Percentiles rank a stretch among this genome's conserved stretches.
Evolutionary conservation across 2,888 invertebrate species (phyloP).

Genomic region (Leptopilina syphax): DNA sequence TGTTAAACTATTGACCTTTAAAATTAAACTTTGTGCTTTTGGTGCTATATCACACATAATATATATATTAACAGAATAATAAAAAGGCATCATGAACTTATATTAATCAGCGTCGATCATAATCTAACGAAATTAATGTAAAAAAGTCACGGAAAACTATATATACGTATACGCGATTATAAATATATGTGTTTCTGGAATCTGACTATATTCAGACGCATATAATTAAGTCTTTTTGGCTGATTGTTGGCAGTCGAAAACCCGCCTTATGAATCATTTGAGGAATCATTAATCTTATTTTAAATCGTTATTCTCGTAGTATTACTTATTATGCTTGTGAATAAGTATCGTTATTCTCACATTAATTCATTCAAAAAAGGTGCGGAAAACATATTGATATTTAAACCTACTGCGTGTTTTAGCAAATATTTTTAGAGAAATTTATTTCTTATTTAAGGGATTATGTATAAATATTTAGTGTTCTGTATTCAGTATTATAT

Average conservation of each 20-base stretch:
- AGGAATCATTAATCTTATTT: constrained; percentile 49
- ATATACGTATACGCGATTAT: too few relatives aligned
- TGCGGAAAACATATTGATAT: constrained; percentile 35
- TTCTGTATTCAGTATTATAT: too few relatives aligned
- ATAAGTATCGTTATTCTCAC: constrained; percentile 40
- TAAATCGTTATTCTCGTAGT: constrained; percentile 42
- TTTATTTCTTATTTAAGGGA: too few relatives aligned
- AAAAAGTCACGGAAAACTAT: constrained; percentile 17
- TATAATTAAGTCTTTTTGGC: constrained; percentile 47
- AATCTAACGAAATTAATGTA: constrained; percentile 8
- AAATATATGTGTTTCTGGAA: neutral
- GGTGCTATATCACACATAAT: neutral
- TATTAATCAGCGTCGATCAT: constrained; percentile 21
- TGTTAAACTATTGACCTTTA: constrained; percentile 1
- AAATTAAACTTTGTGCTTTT: neutral
- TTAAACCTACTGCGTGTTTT: neutral
- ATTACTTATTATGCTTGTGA: constrained; percentile 1
- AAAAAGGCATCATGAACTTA: neutral
- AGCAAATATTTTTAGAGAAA: neutral
- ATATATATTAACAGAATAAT: neutral
- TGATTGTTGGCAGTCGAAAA: constrained; percentile 42
- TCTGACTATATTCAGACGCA: constrained; percentile 20
- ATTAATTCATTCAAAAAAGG: constrained; percentile 31
- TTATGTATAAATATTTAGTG: too few relatives aligned
- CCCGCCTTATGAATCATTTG: constrained; percentile 45